phyloP scores from a whole-genome alignment of 2,888 invertebrate genomes.

The Ferdinandea cuprea region DNA sequence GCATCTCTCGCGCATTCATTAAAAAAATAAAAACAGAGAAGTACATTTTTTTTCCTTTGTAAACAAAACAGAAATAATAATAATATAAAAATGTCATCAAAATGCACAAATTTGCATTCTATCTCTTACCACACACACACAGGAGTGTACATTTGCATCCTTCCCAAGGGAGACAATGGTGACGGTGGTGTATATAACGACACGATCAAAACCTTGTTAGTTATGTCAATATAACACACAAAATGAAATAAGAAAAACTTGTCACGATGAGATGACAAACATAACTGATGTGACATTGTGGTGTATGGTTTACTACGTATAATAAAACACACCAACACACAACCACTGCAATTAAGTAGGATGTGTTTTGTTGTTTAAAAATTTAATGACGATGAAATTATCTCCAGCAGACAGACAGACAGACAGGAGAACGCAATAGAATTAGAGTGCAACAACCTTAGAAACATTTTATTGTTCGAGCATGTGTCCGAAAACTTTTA shows the following conservation, averaged over 20 bases:
- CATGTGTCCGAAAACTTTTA: constrained; percentile 71
- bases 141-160: constrained; percentile 30
- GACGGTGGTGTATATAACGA: constrained; percentile 31
- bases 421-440: constrained; percentile 8
- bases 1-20: constrained; percentile 35
- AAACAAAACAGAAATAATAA: constrained; percentile 10
- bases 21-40: constrained; percentile 24
- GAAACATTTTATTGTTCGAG: constrained; percentile 2
- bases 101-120: constrained; percentile 53
- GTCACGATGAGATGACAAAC: constrained; percentile 34
- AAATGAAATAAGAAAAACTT: not conserved
- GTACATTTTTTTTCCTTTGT: not conserved
- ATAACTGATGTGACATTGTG: constrained; percentile 40
- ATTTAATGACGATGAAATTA: constrained; percentile 52
- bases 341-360: constrained; percentile 41
- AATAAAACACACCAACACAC: not conserved
- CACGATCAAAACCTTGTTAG: constrained; percentile 65
- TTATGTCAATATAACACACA: constrained; percentile 51
- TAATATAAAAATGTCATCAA: constrained; percentile 45
- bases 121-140: constrained; percentile 11
- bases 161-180: not conserved
- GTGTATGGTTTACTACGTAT: constrained; percentile 20
- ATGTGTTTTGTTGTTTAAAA: constrained; percentile 27
- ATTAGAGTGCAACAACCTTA: constrained; percentile 56
- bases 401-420: constrained; percentile 29